Conservation (phyloP, 2,113 vertebrate species). For the Nestor notabilis region DNA sequence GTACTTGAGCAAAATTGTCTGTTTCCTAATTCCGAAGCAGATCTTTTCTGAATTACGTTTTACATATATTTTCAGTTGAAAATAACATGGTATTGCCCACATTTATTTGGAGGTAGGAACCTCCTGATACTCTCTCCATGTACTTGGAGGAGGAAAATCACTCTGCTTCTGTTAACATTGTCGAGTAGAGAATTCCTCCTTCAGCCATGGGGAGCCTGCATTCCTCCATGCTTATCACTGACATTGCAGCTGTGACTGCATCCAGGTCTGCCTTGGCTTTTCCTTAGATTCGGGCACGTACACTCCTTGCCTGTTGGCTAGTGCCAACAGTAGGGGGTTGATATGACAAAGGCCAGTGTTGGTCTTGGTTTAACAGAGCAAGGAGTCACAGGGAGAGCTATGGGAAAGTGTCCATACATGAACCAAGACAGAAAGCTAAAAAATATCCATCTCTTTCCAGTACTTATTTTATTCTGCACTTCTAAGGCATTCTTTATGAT, state of each 20-base stretch:
- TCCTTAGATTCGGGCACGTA: background rate
- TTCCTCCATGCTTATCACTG: background rate
- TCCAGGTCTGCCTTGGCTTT: background rate
- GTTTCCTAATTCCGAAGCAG: background rate
- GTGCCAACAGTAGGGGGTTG: background rate
- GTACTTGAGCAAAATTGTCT: background rate
- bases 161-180: background rate
- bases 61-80: background rate
- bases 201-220: background rate
- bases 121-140: background rate
- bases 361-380: background rate
- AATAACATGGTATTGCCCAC: background rate
- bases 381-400: background rate
- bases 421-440: background rate
- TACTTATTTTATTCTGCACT: background rate
- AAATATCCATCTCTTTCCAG: background rate
- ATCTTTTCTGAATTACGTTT: background rate
- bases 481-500: background rate
- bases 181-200: background rate
- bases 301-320: background rate
- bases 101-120: background rate
- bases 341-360: accelerated
- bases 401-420: background rate
- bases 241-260: background rate
- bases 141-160: background rate